Percentiles rank a stretch among this genome's conserved stretches.
phyloP scores from a whole-genome alignment of 2,113 vertebrate species.

The Lycaon pictus region DNA sequence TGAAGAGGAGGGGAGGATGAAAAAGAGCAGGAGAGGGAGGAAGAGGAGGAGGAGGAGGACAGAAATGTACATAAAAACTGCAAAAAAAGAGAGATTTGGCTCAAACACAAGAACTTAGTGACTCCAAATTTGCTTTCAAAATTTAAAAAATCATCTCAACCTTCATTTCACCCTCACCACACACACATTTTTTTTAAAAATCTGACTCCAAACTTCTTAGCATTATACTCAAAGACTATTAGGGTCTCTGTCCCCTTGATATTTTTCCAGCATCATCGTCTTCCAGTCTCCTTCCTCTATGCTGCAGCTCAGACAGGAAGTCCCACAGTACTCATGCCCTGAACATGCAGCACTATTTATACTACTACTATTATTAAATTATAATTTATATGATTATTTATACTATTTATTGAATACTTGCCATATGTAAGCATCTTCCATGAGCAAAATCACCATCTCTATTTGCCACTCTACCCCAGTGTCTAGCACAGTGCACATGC shows the following conservation, averaged over 20 bases:
- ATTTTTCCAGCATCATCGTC: neutral
- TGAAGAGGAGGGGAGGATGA: neutral
- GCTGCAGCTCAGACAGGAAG: neutral
- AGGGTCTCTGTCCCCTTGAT: neutral
- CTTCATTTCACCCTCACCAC: neutral
- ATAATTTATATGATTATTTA: neutral
- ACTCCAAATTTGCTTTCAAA: neutral
- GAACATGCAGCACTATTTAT: neutral
- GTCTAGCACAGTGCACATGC: neutral
- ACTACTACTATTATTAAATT: neutral
- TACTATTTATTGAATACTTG: neutral
- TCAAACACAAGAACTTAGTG: neutral
- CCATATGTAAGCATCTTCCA: neutral
- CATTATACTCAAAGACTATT: neutral
- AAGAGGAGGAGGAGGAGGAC: neutral
- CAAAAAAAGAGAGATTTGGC: neutral
- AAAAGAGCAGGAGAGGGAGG: neutral
- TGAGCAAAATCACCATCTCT: neutral
- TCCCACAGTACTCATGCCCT: neutral
- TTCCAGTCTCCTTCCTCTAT: neutral
- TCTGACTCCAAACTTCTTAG: neutral
- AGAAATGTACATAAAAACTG: neutral
- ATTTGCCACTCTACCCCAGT: neutral
- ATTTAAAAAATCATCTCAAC: neutral
- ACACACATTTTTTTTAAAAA: neutral